Conservation (phyloP, 1,140 invertebrate species). For the Diachasma alloeum region DNA sequence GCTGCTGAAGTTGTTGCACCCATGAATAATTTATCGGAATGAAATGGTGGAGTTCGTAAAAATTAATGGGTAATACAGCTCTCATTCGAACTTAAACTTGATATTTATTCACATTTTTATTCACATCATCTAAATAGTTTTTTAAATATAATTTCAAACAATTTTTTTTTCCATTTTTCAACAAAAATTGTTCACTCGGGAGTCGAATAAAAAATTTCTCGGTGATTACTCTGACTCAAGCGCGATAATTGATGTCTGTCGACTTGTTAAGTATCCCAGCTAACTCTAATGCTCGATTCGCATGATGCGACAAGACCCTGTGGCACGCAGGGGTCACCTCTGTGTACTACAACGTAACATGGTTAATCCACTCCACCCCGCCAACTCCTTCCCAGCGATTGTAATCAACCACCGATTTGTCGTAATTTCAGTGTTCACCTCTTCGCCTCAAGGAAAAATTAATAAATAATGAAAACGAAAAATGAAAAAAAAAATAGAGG, state of each 20-base stretch:
- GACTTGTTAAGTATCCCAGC: not conserved
- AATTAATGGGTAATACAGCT: too few relatives aligned
- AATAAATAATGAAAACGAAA: slow-evolving; percentile 4
- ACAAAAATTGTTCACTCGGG: not conserved
- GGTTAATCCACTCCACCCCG: slow-evolving; percentile 28
- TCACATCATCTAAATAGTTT: too few relatives aligned
- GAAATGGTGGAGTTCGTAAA: too few relatives aligned
- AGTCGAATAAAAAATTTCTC: not conserved
- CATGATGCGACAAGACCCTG: slow-evolving; percentile 20
- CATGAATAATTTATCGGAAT: too few relatives aligned
- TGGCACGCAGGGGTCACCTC: not conserved
- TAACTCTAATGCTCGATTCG: slow-evolving; percentile 37
- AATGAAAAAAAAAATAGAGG: not conserved
- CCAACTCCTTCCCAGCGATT: slow-evolving; percentile 26
- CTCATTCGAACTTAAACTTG: too few relatives aligned
- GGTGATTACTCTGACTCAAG: not conserved
- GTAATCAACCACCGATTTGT: slow-evolving; percentile 36
- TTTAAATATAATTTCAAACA: too few relatives aligned
- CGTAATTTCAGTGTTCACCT: slow-evolving; percentile 31
- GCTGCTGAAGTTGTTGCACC: too few relatives aligned
- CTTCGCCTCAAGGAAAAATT: not conserved
- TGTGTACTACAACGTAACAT: not conserved
- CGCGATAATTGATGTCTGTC: not conserved
- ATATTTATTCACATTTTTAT: too few relatives aligned
- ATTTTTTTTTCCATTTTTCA: not conserved